Evolutionary conservation across 2,888 invertebrate genomes (phyloP).

Genomic region (Folsomia manolachei): DNA sequence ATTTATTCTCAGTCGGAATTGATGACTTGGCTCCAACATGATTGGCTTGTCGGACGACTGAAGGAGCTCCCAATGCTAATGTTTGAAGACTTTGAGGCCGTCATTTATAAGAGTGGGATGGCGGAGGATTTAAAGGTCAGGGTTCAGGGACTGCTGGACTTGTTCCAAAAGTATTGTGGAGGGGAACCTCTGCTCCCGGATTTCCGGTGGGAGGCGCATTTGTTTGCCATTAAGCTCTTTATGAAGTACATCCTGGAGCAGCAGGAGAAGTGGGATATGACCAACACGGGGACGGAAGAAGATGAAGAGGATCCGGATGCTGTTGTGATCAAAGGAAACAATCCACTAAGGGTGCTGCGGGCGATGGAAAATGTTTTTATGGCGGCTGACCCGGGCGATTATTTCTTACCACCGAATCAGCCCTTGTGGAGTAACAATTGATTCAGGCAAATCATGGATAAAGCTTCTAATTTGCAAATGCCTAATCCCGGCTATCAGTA

Average conservation of each 20-base stretch:
- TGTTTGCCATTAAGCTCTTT: constrained; percentile 14
- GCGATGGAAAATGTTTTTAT: background rate
- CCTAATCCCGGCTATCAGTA: too few relatives aligned
- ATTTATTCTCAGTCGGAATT: background rate
- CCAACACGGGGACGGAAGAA: background rate
- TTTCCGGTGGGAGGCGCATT: constrained; percentile 19
- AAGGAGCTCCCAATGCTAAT: constrained; percentile 5
- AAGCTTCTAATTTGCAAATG: too few relatives aligned
- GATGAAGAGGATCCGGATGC: background rate
- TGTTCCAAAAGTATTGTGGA: constrained; percentile 18
- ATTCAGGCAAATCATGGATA: too few relatives aligned
- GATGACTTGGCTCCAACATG: constrained; percentile 9
- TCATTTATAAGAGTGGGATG: constrained; percentile 14
- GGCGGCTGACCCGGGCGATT: too few relatives aligned
- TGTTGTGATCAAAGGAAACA: background rate
- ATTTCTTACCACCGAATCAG: too few relatives aligned
- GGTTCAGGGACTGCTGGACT: background rate
- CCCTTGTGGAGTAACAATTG: too few relatives aligned
- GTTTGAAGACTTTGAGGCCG: background rate
- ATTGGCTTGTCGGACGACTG: constrained; percentile 7
- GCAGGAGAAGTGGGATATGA: constrained; percentile 11
- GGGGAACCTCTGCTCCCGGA: constrained; percentile 15
- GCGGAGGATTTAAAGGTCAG: constrained; percentile 5
- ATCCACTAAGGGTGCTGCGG: background rate
- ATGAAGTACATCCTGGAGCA: constrained; percentile 1